These are phyloP conservation scores for Lottia gigantea DNA, from an alignment of 2,888 invertebrate species.

Conservation along the genomic window DNA sequence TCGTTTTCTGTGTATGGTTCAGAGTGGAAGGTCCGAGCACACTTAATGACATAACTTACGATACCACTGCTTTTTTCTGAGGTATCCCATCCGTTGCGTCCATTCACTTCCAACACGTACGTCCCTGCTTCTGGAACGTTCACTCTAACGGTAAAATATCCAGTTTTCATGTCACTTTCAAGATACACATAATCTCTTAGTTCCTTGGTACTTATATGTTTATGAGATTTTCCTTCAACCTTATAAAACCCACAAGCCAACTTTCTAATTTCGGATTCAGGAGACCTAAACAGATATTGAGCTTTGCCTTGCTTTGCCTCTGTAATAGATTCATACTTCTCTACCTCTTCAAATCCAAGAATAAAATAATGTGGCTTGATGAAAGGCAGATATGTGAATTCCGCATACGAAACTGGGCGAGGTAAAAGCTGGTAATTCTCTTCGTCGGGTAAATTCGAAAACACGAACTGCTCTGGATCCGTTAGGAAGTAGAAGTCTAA, in stretches of 20 bases:
- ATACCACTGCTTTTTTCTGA: conserved; percentile 40
- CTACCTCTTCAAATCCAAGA: conserved; percentile 37
- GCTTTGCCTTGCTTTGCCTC: conserved; percentile 39
- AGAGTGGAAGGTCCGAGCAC: conserved; percentile 34
- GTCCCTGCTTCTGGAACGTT: conserved; percentile 44
- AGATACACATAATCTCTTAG: conserved; percentile 48
- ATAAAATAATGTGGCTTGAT: conserved; percentile 47
- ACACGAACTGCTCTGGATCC: conserved; percentile 49
- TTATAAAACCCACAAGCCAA: conserved; percentile 18
- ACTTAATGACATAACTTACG: conserved; percentile 43
- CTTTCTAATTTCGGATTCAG: conserved; percentile 8
- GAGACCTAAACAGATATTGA: conserved; percentile 35
- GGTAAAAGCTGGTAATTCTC: conserved; percentile 52
- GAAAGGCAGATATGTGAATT: conserved; percentile 42
- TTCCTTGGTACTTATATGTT: conserved; percentile 15
- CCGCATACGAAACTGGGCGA: conserved; percentile 40
- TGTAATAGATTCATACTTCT: conserved; percentile 36
- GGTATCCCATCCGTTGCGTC: conserved; percentile 39
- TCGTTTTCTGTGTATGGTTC: conserved; percentile 54
- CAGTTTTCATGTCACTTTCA: conserved; percentile 41
- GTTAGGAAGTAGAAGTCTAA: conserved; percentile 51
- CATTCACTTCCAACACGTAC: conserved; percentile 49
- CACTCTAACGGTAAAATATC: conserved; percentile 39
- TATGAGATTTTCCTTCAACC: conserved; percentile 12
- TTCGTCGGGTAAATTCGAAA: conserved; percentile 49